Evolutionary conservation across 2,888 invertebrate species (phyloP).

Genomic region (Macropis europaea): DNA sequence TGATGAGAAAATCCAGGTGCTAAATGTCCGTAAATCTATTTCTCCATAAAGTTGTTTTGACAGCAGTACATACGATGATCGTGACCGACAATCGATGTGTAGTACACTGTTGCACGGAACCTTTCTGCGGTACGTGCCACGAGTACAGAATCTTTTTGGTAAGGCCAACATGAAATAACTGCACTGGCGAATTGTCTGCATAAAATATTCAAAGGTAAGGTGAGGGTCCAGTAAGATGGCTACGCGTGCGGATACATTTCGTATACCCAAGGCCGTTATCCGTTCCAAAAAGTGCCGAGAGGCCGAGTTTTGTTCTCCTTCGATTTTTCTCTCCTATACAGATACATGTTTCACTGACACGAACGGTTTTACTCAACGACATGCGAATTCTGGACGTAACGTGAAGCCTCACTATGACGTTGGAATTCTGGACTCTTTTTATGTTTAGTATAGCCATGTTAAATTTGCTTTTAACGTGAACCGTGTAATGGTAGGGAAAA

Average conservation of each 20-base stretch:
- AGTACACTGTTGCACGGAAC: slow-evolving; percentile 40
- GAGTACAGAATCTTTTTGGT: slow-evolving; percentile 72
- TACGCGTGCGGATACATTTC: slow-evolving; percentile 63
- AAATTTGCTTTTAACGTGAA: no score
- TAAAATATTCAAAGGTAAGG: slow-evolving; percentile 76
- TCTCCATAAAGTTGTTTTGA: slow-evolving; percentile 32
- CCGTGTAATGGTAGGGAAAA: no score
- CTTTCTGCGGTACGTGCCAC: slow-evolving; percentile 69
- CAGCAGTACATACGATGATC: slow-evolving; percentile 48
- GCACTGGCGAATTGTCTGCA: slow-evolving; percentile 77
- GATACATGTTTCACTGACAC: slow-evolving; percentile 36
- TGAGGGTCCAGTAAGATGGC: slow-evolving; percentile 63
- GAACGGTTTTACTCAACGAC: slow-evolving; percentile 27
- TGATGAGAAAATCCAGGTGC: no score
- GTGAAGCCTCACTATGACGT: slow-evolving; percentile 7
- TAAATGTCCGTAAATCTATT: slow-evolving; percentile 28
- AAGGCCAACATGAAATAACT: slow-evolving; percentile 74
- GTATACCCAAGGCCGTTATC: slow-evolving; percentile 71
- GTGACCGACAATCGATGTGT: slow-evolving; percentile 70
- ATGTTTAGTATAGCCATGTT: not conserved
- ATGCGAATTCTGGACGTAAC: slow-evolving; percentile 32
- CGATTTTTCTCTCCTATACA: slow-evolving; percentile 34
- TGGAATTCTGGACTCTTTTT: not conserved
- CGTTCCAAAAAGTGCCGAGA: slow-evolving; percentile 61
- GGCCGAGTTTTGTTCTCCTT: slow-evolving; percentile 52